Evolutionary conservation across 2,797 vertebrate genomes (phyloP).

Genomic region (Anguilla anguilla): DNA sequence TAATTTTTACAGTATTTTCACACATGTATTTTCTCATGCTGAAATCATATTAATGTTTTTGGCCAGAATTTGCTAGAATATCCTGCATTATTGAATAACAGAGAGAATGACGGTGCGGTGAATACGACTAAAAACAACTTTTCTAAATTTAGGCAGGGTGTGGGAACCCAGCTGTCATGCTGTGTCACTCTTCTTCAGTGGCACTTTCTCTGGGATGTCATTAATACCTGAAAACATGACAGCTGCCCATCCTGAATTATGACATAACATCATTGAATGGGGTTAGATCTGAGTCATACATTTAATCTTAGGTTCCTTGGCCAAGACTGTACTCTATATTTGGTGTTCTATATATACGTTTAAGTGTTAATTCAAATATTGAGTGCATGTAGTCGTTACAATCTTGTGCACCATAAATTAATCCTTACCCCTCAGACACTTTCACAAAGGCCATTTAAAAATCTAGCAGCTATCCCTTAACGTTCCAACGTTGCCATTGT

Average conservation of each 20-base stretch:
- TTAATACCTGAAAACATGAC: constrained; percentile 9
- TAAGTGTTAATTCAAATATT: not conserved
- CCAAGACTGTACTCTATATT: not conserved
- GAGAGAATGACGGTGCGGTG: not conserved
- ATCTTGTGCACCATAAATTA: not conserved
- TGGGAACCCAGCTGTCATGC: constrained; percentile 20
- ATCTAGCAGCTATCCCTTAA: no score
- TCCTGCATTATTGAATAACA: not conserved
- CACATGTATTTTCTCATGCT: constrained; percentile 24
- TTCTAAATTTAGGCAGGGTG: constrained; percentile 23
- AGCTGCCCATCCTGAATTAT: not conserved
- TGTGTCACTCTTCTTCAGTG: not conserved
- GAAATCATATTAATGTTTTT: constrained; percentile 30
- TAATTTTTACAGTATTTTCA: constrained; percentile 3
- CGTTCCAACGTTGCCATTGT: no score
- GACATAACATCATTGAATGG: constrained; percentile 1
- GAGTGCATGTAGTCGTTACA: not conserved
- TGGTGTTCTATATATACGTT: not conserved
- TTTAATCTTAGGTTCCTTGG: not conserved
- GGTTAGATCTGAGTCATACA: not conserved
- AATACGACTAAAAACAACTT: not conserved
- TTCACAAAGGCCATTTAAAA: no score
- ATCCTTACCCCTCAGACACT: not conserved
- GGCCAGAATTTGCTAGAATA: not conserved
- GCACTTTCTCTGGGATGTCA: not conserved